Base-by-base conservation (phyloP, 2,797 vertebrate species). In the Fundulus diaphanus region DNA sequence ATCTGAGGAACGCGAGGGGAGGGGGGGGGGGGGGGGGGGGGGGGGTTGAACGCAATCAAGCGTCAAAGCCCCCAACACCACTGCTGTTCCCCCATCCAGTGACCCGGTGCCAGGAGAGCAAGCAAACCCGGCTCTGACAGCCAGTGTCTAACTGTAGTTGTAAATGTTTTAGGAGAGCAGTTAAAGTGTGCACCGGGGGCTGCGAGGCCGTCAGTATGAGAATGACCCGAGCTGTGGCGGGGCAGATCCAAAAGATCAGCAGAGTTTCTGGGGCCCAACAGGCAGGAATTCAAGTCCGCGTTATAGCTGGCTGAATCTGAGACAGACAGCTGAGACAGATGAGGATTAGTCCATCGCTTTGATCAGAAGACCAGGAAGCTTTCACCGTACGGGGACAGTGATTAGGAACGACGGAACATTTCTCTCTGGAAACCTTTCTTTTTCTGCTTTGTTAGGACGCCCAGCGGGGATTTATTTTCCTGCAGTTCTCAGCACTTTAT, bases 371-470 rank as follows among this genome's bases (percentile, higher is more conserved):
- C 87, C 93, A 84, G 88, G 84, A 94, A 90, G 92, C 91, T 96
- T 96, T 96, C 94, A 92, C 85, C 85, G 91, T 80, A 86, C 86
- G 81, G 82, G 95, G 95, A 96, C 93, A 94, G 91, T 93, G 92
- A 97, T 93, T 96, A 94, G 92, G 90, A 94, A 91, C 94, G 95
- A 97, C 88, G 93, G 93, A 92, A 95, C 94, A 95, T 95, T 91
- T 92, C 84, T 90, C 89, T 92, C 90, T 88, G 75, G 90, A 85
- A 92, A 77, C 73, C 51, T 74, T 91, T 89, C n/a, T 94, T 90
- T 90, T 89, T 90, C 54, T 79, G 83, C 70, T 86, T 81, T 81
- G 73, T 72, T 70, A 79, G 31, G 81, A 83, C 67, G 78, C 63
- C 78, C 81, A 73, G 79, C 59, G 66, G 54, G 76, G 79, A 82